Conservation (phyloP, 1,140 invertebrate genomes). For the Orchesella cincta region DNA sequence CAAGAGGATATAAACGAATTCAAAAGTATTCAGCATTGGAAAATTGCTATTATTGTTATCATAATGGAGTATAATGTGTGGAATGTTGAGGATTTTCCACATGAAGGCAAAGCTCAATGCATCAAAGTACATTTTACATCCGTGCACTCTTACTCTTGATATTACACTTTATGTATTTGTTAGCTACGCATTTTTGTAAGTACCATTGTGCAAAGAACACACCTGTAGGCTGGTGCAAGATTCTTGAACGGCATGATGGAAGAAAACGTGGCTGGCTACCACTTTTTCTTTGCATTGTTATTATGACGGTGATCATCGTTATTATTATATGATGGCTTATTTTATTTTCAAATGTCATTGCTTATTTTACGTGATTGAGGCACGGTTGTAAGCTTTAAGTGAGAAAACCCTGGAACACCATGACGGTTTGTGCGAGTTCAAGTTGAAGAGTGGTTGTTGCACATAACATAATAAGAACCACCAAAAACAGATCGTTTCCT, state of each 20-base stretch:
- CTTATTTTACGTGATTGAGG: too few species aligned
- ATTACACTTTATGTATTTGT: too few species aligned
- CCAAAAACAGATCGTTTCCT: too few species aligned
- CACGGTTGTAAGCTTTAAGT: too few species aligned
- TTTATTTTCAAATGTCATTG: neutral
- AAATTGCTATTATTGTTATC: too few species aligned
- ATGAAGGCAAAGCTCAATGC: neutral
- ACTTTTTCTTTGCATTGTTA: neutral
- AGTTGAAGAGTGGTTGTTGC: too few species aligned
- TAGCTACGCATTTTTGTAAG: too few species aligned
- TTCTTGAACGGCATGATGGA: too few species aligned
- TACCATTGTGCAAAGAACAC: neutral
- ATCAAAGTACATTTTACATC: neutral
- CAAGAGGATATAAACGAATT: neutral
- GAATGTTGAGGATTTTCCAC: neutral
- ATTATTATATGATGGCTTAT: neutral
- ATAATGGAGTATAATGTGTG: neutral
- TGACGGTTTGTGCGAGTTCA: neutral
- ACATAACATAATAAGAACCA: too few species aligned
- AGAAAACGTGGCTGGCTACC: neutral
- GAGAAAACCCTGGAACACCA: neutral
- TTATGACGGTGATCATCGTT: neutral
- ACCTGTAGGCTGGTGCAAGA: neutral
- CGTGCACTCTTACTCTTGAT: too few species aligned
- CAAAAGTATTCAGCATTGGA: too few species aligned